Evolutionary conservation across 2,113 vertebrate species (phyloP).

Genomic region (Chauna torquata): DNA sequence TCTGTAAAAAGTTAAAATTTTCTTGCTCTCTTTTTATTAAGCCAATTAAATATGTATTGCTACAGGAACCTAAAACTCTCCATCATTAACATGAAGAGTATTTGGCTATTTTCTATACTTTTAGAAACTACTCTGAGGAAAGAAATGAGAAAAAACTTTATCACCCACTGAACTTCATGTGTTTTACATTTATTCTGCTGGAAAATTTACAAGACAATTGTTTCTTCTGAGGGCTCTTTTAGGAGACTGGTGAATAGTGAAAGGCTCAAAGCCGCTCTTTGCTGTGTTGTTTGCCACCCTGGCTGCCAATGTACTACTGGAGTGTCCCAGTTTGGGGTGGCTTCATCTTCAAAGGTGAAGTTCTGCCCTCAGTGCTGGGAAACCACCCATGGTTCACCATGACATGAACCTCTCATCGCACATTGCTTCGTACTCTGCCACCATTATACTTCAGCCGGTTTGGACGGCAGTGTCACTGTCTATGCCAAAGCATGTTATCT

Average conservation of each 20-base stretch:
- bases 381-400: no score
- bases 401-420: background rate
- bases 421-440: fast-evolving
- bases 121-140: background rate
- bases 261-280: background rate
- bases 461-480: fast-evolving
- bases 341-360: background rate
- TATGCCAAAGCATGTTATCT: background rate
- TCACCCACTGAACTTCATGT: background rate
- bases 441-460: fast-evolving
- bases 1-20: background rate
- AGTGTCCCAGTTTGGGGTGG: background rate
- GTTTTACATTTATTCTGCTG: background rate
- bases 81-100: background rate
- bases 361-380: fast-evolving
- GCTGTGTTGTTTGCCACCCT: no score
- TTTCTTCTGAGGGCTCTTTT: background rate
- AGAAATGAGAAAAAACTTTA: background rate
- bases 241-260: background rate
- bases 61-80: background rate
- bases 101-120: background rate
- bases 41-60: background rate
- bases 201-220: background rate
- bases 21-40: background rate
- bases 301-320: background rate